These are phyloP conservation scores for Sebastes schlegelii DNA, from an alignment of 2,113 vertebrate genomes.

Conservation along the genomic window DNA sequence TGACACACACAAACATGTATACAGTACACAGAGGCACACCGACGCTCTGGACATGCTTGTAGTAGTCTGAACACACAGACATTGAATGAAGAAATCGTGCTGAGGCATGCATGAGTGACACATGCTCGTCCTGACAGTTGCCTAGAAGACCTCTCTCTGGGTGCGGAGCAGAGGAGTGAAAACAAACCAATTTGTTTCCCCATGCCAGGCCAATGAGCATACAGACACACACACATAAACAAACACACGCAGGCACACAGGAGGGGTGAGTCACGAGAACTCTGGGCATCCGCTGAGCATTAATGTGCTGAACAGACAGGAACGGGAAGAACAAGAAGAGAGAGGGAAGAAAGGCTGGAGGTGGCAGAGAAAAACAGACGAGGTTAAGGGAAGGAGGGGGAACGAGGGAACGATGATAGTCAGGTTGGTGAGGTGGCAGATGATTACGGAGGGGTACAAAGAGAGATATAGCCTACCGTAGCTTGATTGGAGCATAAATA, in stretches of 20 bases:
- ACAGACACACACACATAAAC: conserved; percentile 28
- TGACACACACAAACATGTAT: not conserved
- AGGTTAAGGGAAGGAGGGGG: conserved; percentile 30
- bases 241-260: conserved; percentile 50
- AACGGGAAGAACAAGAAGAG: conserved; percentile 34
- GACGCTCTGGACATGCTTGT: not conserved
- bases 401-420: conserved; percentile 21
- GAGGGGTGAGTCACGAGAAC: conserved; percentile 68
- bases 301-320: conserved; percentile 70
- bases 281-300: conserved; percentile 53
- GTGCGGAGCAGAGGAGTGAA: conserved; percentile 64
- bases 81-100: conserved; percentile 44
- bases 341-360: conserved; percentile 50
- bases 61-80: conserved; percentile 17
- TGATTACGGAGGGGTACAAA: conserved; percentile 32
- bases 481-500: conserved; percentile 71
- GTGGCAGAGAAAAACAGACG: conserved; percentile 36
- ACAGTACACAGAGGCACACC: not conserved
- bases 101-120: conserved; percentile 68
- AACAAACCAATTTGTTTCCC: conserved; percentile 76
- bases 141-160: conserved; percentile 71
- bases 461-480: conserved; percentile 34
- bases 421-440: conserved; percentile 39
- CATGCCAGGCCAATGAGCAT: conserved; percentile 67
- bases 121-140: conserved; percentile 69